Evolutionary conservation across 1,140 invertebrate genomes (phyloP), one percentile per base, ranked within the genome.

Genomic region (Drosophila sp.): DNA sequence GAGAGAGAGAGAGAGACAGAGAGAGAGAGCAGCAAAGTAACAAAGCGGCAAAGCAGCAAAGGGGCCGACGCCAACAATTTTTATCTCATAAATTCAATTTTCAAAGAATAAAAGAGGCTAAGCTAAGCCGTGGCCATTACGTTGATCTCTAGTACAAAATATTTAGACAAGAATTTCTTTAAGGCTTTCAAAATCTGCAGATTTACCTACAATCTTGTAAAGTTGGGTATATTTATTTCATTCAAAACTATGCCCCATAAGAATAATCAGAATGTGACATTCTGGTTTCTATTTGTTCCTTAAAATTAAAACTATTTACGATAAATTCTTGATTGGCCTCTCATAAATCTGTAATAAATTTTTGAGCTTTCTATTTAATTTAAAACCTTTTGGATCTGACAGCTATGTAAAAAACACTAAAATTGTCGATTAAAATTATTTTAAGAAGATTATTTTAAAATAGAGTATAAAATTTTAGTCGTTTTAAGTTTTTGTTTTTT

Each of bases 11-110:
- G 10, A 33, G 60, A 58, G 66, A 44, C 64, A 75, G 67, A 71
- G 66, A 10, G 17, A 17, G 17, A 17, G 17, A 17, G 17, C 17
- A 17, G 17, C 17, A 27, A 27, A 8, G 25, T 6, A 27, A 27
- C 44, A 47, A 25, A 47, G 44, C 44, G 8, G 54, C 65, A 23
- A 58, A 66, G 6, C 25, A 3, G 23, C n/a, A n/a, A 58, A 35
- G 17, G n/a, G 32, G 56, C 17, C 56, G 17, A 27, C 54, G 64
- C 56, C 30, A 23, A 32, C 44, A 74, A 75, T 74, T 66, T 38
- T 57, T 40, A 40, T 67, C 66, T 76, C 66, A 85, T 77, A 85
- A 85, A 85, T 80, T 78, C 62, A 85, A 85, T 85, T 85, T 80
- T 64, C 41, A 80, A 44, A 50, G 62, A 67, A 70, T 68, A 71